Evolutionary conservation across 2,888 invertebrate species (phyloP).

Genomic region (Tetranychus truncatus): DNA sequence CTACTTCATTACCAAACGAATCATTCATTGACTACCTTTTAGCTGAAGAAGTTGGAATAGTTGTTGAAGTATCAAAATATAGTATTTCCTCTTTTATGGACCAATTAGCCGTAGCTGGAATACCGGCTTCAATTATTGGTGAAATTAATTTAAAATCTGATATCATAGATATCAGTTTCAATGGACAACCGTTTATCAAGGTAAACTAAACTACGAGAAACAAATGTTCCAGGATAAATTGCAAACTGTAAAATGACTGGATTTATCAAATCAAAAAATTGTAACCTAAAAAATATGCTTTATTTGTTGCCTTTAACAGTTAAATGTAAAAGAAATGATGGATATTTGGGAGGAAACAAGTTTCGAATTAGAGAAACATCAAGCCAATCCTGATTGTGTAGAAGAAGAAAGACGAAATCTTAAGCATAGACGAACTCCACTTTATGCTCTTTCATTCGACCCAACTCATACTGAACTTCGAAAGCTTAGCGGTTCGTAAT

Average conservation of each 20-base stretch:
- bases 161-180: constrained; percentile 38
- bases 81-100: constrained; percentile 43
- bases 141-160: constrained; percentile 8
- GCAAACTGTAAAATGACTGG: background rate
- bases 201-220: constrained; percentile 27
- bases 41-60: constrained; percentile 67
- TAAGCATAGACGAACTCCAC: constrained; percentile 47
- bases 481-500: background rate
- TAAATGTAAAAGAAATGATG: constrained; percentile 31
- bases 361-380: constrained; percentile 64
- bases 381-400: constrained; percentile 60
- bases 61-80: constrained; percentile 47
- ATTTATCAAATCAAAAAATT: background rate
- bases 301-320: background rate
- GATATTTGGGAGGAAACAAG: constrained; percentile 90
- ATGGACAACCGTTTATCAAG: constrained; percentile 43
- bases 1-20: constrained; percentile 9
- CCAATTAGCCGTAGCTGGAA: constrained; percentile 43
- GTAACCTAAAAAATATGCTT: background rate
- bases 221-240: background rate
- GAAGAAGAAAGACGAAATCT: constrained; percentile 56
- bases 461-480: constrained; percentile 1
- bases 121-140: constrained; percentile 50
- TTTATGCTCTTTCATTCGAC: background rate
- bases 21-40: constrained; percentile 49